phyloP scores from a whole-genome alignment of 2,113 vertebrate genomes.

The Amphiprion ocellaris region DNA sequence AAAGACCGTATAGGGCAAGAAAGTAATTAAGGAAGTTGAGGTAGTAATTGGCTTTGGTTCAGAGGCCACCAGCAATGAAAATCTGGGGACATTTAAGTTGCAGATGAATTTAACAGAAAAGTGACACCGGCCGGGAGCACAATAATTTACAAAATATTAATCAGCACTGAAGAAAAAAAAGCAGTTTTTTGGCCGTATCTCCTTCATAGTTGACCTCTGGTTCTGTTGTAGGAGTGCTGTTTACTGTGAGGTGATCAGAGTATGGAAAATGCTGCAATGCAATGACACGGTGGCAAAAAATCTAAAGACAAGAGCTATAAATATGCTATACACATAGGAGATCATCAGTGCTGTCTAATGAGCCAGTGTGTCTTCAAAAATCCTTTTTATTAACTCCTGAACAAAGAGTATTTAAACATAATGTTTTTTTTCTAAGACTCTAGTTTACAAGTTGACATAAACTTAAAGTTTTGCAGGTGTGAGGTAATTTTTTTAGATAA shows the following conservation, averaged over 20 bases:
- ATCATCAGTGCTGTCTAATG: background rate
- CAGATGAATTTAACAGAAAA: slow-evolving; percentile 21
- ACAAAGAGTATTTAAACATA: too few relatives aligned
- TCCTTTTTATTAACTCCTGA: too few relatives aligned
- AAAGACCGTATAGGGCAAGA: slow-evolving; percentile 37
- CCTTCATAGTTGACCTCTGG: slow-evolving; percentile 2
- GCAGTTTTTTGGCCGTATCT: background rate
- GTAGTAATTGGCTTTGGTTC: slow-evolving; percentile 58
- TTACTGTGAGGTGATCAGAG: too few relatives aligned
- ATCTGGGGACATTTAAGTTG: slow-evolving; percentile 34
- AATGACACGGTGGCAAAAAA: too few relatives aligned
- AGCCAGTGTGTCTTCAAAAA: background rate
- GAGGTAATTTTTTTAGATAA: background rate
- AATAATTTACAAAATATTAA: slow-evolving; percentile 5
- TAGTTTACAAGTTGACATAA: background rate
- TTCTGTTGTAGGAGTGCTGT: background rate
- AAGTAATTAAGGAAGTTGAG: slow-evolving; percentile 58
- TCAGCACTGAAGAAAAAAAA: background rate
- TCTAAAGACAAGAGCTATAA: too few relatives aligned
- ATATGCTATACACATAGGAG: too few relatives aligned
- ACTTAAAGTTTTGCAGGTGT: background rate
- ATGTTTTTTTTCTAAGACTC: background rate
- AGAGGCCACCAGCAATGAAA: slow-evolving; percentile 37
- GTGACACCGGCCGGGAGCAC: background rate
- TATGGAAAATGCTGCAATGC: background rate